Percentiles rank a stretch among this genome's conserved stretches.
phyloP scores from a whole-genome alignment of 2,888 invertebrate genomes.

The Marronus borbonicus region DNA sequence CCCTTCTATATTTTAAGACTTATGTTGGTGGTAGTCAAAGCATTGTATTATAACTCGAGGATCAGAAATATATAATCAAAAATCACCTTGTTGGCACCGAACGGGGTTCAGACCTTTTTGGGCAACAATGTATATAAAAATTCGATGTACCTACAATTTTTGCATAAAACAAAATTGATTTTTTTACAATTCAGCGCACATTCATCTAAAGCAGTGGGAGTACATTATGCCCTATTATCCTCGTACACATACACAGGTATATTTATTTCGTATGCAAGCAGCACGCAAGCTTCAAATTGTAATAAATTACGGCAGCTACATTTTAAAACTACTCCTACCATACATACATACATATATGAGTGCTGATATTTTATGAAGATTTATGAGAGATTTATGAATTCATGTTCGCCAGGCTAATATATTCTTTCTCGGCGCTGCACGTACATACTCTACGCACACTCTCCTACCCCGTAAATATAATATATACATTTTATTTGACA shows the following conservation, averaged over 20 bases:
- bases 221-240: neutral
- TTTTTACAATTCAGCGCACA: slow-evolving; percentile 10
- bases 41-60: too few species aligned
- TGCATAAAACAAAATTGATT: slow-evolving; percentile 28
- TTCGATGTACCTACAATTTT: neutral
- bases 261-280: slow-evolving; percentile 40
- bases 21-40: too few species aligned
- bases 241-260: slow-evolving; percentile 10
- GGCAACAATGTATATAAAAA: too few species aligned
- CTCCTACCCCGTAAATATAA: slow-evolving; percentile 56
- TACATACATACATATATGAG: slow-evolving; percentile 40
- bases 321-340: slow-evolving; percentile 39
- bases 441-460: slow-evolving; percentile 1
- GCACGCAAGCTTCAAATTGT: slow-evolving; percentile 42
- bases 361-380: too few species aligned
- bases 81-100: too few species aligned
- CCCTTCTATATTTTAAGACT: too few species aligned
- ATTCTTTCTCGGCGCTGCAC: slow-evolving; percentile 60
- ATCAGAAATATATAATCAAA: too few species aligned
- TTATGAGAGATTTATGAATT: slow-evolving; percentile 53
- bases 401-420: slow-evolving; percentile 60
- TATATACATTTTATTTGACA: slow-evolving; percentile 67
- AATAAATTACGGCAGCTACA: slow-evolving; percentile 43
- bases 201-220: neutral
- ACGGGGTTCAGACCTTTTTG: too few species aligned